These are phyloP conservation scores for Propithecus deckenii DNA, from an alignment of 2,797 vertebrate genomes.

Conservation along the genomic window DNA sequence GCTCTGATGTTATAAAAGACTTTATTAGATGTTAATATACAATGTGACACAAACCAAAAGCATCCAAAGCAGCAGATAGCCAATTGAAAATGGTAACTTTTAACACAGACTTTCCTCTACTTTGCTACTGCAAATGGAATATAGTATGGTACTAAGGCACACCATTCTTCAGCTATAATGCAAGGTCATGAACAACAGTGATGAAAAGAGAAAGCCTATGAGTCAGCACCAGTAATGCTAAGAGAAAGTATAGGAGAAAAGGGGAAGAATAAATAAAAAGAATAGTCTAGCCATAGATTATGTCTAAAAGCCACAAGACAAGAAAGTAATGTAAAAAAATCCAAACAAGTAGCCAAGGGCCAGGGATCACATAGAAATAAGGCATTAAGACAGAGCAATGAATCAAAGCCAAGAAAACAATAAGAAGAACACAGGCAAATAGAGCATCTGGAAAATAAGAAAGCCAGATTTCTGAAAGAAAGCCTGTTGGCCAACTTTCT, in stretches of 20 bases:
- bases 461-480: conserved; percentile 4
- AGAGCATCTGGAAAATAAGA: neutral
- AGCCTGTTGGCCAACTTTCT: neutral
- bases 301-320: conserved; percentile 23
- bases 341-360: neutral
- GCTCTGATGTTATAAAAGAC: neutral
- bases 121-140: neutral
- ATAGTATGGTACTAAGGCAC: neutral
- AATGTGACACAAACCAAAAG: neutral
- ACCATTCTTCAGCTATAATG: neutral
- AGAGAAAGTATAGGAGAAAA: neutral
- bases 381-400: neutral
- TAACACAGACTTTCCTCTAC: neutral
- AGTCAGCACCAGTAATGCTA: neutral
- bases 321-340: conserved; percentile 5
- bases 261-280: neutral
- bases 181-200: neutral
- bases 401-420: conserved; percentile 1
- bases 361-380: conserved; percentile 15
- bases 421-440: neutral
- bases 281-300: neutral
- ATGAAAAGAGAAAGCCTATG: neutral
- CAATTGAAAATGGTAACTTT: neutral
- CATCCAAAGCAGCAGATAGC: neutral
- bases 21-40: neutral